Base-by-base conservation (phyloP, 2,113 vertebrate species). In the zebrafish (Danio rerio) region DNA sequence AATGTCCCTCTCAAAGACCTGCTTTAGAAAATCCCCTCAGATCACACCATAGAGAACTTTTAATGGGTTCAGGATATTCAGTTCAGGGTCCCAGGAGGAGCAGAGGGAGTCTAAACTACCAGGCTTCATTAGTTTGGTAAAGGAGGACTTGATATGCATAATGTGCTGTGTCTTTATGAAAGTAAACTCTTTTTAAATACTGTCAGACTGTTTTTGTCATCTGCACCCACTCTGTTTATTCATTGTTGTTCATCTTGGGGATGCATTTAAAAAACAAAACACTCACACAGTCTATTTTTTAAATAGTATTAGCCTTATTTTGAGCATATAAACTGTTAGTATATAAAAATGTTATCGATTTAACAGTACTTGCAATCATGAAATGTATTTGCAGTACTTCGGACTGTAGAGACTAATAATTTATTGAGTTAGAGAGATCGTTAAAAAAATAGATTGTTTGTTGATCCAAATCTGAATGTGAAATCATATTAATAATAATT, bases 1-100 rank as follows among this genome's bases (percentile, higher is more conserved):
- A 86, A 83, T 70, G 81, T 81, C 49, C 50, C 59, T 78, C 40
- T 71, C 86, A 69, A 86, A 86, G 78, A 86, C 62, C 10, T 9
- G 65, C 68, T 79, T 79, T 85, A 62, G 69, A 79, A 74, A 82
- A 68, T 84, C 53, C 74, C 80, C 21, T 74, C 80, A 86, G 82
- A 71, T 84, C 74, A 75, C 53, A 82, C 62, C 63, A 58, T 15
- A 18, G 87, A 55, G 78, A 80, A 77, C 81, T 82, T 82, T 85
- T 85, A 82, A 82, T 85, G 84, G 80, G 82, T 86, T 88, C 86
- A 83, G 81, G 74, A 77, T 68, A 43, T 81, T 66, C 71, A 62
- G 58, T 71, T 42, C 62, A 79, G 76, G 61, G 76, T 79, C 76
- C 76, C 76, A 66, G 49, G 76, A 79, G 76, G 16, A 78, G 58